Base-by-base conservation (phyloP, 2,888 invertebrate species). In the Drosophila kokeensis region DNA sequence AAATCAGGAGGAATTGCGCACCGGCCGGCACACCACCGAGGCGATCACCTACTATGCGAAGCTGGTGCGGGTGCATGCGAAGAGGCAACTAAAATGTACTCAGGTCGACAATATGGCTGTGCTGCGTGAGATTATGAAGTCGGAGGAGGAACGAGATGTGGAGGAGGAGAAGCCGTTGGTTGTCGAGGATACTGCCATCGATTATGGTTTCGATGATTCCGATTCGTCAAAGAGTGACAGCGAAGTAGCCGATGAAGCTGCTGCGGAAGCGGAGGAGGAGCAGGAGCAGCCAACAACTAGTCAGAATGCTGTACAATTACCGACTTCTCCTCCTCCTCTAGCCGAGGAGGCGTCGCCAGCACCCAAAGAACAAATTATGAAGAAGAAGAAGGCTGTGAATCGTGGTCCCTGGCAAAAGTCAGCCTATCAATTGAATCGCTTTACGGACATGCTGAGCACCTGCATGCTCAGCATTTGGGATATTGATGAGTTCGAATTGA, bases 321-420 rank as follows among this genome's bases (percentile, higher is more conserved):
- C n/a, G 2, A 21, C 7, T 3, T 10, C 30, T 11, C 13, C 15
- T 4, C 8, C 21, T 42, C 21, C 32, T 48, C 34, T 2, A 36
- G 15, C 2, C 13, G 15, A 38, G 13, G 13, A 52, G 10, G 5
- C n/a, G 8, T 5, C 34, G 4, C 21, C 18, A 13, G 10, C 1
- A 0, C 15, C 21, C 8, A 34, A 54, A n/a, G 32, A 30, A 10
- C 4, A 21, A 11, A 18, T 32, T n/a, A 1, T 21, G 0, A 40
- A 30, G 24, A 72, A 30, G 30, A 70, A 45, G 21, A 58, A 57
- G 5, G 68, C 64, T 18, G 53, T 85, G 0, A 73, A 63, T 32
- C 88, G 85, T 2, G 85, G 85, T 0, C 63, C 83, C 0, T 85
- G 85, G 85, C 85, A 85, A 30, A 88, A 88, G 62, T 85, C 85